Conservation (phyloP, 2,797 vertebrate species). For the Hoplostethus mediterraneus region DNA sequence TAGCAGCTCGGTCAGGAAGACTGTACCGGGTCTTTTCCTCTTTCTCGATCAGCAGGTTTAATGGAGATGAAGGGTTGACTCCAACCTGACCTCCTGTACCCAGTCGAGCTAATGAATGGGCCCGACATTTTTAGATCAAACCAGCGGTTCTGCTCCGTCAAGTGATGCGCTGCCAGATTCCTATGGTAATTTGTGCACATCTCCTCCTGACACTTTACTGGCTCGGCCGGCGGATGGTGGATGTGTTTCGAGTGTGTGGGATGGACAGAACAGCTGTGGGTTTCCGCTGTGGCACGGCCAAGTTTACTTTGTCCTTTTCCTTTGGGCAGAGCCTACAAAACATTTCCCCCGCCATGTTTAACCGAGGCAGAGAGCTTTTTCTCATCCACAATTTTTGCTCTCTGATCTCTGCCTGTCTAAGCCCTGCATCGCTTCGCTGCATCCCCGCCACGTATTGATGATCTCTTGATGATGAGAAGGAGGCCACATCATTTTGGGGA, state of each 20-base stretch:
- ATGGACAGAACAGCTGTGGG: constrained; percentile 66
- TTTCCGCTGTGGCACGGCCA: constrained; percentile 47
- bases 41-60: constrained; percentile 51
- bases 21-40: constrained; percentile 16
- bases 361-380: neutral
- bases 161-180: constrained; percentile 51
- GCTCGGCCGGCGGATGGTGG: constrained; percentile 56
- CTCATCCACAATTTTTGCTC: neutral
- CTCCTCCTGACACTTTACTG: constrained; percentile 66
- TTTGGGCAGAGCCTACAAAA: constrained; percentile 34
- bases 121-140: constrained; percentile 49
- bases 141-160: constrained; percentile 42
- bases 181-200: constrained; percentile 60
- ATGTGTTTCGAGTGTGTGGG: constrained; percentile 50
- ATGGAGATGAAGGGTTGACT: constrained; percentile 48
- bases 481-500: constrained; percentile 47
- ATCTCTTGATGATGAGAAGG: constrained; percentile 38
- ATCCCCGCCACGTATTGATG: constrained; percentile 41
- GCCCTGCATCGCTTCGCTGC: constrained; percentile 15
- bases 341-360: constrained; percentile 31
- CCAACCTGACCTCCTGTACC: constrained; percentile 46
- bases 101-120: constrained; percentile 51
- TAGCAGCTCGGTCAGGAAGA: constrained; percentile 28
- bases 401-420: constrained; percentile 9
- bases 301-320: constrained; percentile 61